These are phyloP conservation scores for Harpagifer antarcticus DNA, from an alignment of 2,797 vertebrate species.

Conservation along the genomic window DNA sequence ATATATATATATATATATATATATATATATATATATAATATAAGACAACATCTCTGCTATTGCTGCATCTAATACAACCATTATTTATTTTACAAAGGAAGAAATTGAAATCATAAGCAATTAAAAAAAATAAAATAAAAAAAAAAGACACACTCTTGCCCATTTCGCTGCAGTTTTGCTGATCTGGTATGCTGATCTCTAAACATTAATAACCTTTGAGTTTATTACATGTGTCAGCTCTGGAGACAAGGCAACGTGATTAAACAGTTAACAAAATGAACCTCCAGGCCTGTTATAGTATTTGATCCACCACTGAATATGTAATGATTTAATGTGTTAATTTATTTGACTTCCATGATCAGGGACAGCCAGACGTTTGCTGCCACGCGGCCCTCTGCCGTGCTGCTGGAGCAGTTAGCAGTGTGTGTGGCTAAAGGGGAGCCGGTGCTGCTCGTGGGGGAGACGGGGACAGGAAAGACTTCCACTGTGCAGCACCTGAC, in stretches of 20 bases:
- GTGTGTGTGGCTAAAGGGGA: slow-evolving; percentile 93
- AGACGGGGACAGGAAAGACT: slow-evolving; percentile 97
- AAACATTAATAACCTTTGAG: no score
- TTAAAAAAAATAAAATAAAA: no score
- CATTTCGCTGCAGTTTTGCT: no score
- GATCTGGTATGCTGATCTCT: no score
- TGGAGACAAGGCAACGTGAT: no score
- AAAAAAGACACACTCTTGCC: no score
- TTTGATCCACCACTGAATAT: neutral
- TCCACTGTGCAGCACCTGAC: slow-evolving; percentile 95
- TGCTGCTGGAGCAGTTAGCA: slow-evolving; percentile 93
- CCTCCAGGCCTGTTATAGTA: no score
- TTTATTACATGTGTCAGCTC: no score
- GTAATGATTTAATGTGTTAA: neutral
- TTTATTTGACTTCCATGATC: neutral
- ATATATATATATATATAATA: neutral
- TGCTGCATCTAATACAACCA: neutral
- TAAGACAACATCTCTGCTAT: neutral
- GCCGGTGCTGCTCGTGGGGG: slow-evolving; percentile 93
- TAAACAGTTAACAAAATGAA: no score
- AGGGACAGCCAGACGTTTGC: slow-evolving; percentile 92
- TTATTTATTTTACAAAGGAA: no score
- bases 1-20: neutral
- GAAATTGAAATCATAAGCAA: no score
- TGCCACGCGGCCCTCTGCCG: slow-evolving; percentile 90